phyloP scores from a whole-genome alignment of 2,113 vertebrate genomes.

The Sturnira hondurensis region DNA sequence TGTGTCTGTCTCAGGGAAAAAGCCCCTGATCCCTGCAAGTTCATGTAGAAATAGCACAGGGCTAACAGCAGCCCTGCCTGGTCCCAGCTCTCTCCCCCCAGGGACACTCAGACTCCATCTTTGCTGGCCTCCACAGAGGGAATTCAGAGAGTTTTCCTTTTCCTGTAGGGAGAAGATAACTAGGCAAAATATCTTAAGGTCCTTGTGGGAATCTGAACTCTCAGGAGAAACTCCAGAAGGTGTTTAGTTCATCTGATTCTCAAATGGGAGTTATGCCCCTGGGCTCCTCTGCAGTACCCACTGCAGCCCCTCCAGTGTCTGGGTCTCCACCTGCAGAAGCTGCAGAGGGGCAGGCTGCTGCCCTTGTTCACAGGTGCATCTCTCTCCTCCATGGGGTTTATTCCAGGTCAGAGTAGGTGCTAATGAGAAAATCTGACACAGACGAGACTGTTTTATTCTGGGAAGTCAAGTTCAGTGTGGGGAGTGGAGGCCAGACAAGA shows the following conservation, averaged over 20 bases:
- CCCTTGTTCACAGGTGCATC: too few relatives aligned
- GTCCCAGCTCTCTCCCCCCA: neutral
- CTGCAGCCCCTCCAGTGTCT: neutral
- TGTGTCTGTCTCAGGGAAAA: neutral
- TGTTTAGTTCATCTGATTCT: neutral
- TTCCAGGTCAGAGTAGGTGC: too few relatives aligned
- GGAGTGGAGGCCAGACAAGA: too few relatives aligned
- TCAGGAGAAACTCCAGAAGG: neutral
- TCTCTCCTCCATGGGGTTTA: too few relatives aligned
- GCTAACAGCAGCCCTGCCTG: accelerated
- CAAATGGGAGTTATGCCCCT: neutral
- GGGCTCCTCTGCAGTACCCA: neutral
- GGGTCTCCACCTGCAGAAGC: neutral
- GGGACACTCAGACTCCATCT: neutral
- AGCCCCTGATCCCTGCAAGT: neutral
- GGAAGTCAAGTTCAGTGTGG: too few relatives aligned
- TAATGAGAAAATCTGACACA: too few relatives aligned
- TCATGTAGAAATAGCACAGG: neutral
- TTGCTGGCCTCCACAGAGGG: neutral
- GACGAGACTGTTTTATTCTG: too few relatives aligned
- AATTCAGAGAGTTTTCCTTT: neutral
- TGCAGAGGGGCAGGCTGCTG: too few relatives aligned
- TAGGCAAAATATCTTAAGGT: neutral
- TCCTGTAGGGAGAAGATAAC: neutral
- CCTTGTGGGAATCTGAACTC: conserved; percentile 9